Conservation (phyloP, 2,113 vertebrate species). For the Crocuta crocuta region DNA sequence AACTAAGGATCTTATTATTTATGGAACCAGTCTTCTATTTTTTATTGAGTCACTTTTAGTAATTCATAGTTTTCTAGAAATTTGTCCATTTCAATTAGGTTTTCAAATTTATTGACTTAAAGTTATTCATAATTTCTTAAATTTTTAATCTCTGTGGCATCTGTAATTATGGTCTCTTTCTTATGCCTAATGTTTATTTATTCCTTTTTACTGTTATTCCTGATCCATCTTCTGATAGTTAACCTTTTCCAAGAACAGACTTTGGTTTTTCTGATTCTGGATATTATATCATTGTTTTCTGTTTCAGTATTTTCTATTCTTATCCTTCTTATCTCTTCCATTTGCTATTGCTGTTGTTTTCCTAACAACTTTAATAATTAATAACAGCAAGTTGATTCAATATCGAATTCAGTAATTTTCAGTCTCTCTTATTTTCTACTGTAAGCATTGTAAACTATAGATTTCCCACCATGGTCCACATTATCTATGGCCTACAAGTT, state of each 20-base stretch:
- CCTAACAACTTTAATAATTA: not conserved
- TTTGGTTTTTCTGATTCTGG: not conserved
- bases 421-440: not conserved
- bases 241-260: not conserved
- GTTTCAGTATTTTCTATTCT: not conserved
- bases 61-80: not conserved
- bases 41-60: not conserved
- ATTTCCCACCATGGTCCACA: not conserved
- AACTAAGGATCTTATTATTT: not conserved
- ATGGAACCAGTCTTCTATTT: not conserved
- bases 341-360: not conserved
- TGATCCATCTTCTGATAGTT: not conserved
- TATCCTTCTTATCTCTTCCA: not conserved
- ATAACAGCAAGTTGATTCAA: not conserved
- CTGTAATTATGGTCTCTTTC: not conserved
- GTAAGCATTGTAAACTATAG: constrained; percentile 2
- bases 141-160: not conserved
- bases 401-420: not conserved
- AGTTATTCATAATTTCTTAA: not conserved
- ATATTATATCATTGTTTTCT: not conserved
- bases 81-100: not conserved
- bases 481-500: not conserved
- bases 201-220: not conserved
- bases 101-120: constrained; percentile 5
- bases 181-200: not conserved